Percentiles rank a stretch among this genome's conserved stretches.
These are phyloP conservation scores for Cotesia chilonis DNA, from an alignment of 1,140 invertebrate species.

Conservation along the genomic window DNA sequence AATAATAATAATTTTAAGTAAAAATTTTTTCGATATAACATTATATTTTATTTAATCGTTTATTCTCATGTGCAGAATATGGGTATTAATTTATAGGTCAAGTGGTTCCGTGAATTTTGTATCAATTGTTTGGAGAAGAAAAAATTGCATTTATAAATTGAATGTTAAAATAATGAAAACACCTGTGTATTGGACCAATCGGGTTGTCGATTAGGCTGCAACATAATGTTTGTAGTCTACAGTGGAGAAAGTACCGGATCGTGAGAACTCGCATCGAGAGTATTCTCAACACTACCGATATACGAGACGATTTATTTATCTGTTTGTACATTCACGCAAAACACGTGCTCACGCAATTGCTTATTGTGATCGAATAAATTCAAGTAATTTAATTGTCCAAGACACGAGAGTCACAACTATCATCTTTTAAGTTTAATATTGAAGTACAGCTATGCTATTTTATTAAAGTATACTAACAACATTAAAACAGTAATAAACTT, in stretches of 20 bases:
- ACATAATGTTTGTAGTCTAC: constrained; percentile 36
- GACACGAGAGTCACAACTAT: neutral
- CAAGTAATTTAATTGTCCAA: constrained; percentile 1
- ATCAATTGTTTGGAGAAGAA: neutral
- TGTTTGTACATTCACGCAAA: constrained; percentile 17
- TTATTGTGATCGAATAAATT: neutral
- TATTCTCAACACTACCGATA: constrained; percentile 32
- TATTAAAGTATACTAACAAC: no score
- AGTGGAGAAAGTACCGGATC: constrained; percentile 54
- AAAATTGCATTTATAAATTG: constrained; percentile 4
- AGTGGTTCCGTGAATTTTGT: constrained; percentile 1
- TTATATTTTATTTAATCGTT: neutral
- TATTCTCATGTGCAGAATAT: neutral
- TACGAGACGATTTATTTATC: neutral
- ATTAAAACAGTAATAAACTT: neutral
- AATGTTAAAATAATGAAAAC: neutral
- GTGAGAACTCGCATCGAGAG: constrained; percentile 53
- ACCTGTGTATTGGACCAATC: constrained; percentile 25
- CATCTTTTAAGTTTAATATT: neutral
- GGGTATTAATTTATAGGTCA: neutral
- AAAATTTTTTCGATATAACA: neutral
- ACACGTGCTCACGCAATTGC: constrained; percentile 26
- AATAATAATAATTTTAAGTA: neutral
- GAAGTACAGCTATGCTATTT: neutral
- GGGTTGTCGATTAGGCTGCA: constrained; percentile 15